Base-by-base conservation (phyloP, 2,888 invertebrate genomes). In the Coremacera marginata region DNA sequence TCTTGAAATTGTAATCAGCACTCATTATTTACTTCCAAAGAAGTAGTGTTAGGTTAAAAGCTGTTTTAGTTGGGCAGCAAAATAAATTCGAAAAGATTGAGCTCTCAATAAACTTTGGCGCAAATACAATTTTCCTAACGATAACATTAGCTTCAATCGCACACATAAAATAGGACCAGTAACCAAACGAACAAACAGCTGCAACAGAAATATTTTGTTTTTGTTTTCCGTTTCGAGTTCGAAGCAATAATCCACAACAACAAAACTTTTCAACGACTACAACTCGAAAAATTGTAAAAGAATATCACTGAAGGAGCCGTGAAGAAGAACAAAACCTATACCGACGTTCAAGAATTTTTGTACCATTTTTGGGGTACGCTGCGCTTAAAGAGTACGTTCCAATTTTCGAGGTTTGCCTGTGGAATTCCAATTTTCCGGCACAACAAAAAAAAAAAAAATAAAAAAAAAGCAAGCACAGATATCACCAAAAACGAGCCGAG, bases 211-310 rank as follows among this genome's bases (percentile, higher is more conserved):
- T 60, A 22, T 49, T 49, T 77, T 73, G 72, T 70, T 74, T 74
- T 70, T 73, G 68, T 77, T 78, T 75, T 62, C 60, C 44, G 57
- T 51, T 78, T 78, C 76, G 76, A 78, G 63, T 70, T 78, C 78
- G 78, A 78, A 78, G 73, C 68, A 71, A 76, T n/a, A 51, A 63
- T 34, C 70, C 65, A 65, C 68, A 44, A 68, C 52, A 73, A 70
- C 19, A 37, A 67, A 67, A 37, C 34, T 57, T 25, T 57, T 49
- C 75, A 75, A 76, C 63, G 62, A 71, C 70, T 31, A 65, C 57
- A 75, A 71, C 77, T 75, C 77, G 77, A 75, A 77, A 76, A 75
- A 77, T 77, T 77, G 77, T 77, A 77, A 77, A 77, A 77, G 77
- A 77, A 71, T 34, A 67, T 34, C 22, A n/a, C 55, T 25, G 68